Evolutionary conservation across 2,113 vertebrate genomes (phyloP), one percentile per base, ranked within the genome.

Genomic region (Desmodus rotundus): DNA sequence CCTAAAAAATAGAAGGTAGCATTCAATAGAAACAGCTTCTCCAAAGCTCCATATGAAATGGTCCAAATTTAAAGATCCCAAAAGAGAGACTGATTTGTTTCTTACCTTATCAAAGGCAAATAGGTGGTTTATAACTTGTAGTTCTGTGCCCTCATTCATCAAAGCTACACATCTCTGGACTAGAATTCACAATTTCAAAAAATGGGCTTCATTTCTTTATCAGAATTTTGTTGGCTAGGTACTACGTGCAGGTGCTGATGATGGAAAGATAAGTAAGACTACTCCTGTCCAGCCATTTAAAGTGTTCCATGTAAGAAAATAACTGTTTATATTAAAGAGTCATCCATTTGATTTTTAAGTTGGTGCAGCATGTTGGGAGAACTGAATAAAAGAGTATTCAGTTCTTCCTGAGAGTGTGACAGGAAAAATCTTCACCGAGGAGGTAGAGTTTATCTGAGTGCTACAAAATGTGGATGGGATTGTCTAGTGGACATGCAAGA

Each of bases 181-280:
- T 74, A 56, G 67, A 92, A 77, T 86, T 90, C 77, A 78, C 73
- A 61, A 65, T 95, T 91, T 97, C 61, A 95, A 86, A 97, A 88
- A 47, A 88, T 17, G 68, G 38, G 47, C 45, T 72, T 68, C 28
- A 73, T 70, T 81, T 94, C 33, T 77, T 94, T 47, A 92, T 93
- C 54, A 77, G 70, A 85, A 88, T 72, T 73, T 54, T 95, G 16
- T 94, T 91, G 68, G 19, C 76, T 63, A 54, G 45, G 28, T 82
- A 54, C 41, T 76, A 47, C 74, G 58, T 90, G 20, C 38, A 94
- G 56, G 56, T 84, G 70, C 45, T 81, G 26, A 54, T 81, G 72
- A 85, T 84, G 65, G 11, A 80, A 94, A 50, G 84, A 76, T 41
- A 95, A 56, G 50, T 22, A 72, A 84, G 26, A 77, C 14, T 17